Conservation (phyloP, 2,797 vertebrate species). For the Glyptemys insculpta region DNA sequence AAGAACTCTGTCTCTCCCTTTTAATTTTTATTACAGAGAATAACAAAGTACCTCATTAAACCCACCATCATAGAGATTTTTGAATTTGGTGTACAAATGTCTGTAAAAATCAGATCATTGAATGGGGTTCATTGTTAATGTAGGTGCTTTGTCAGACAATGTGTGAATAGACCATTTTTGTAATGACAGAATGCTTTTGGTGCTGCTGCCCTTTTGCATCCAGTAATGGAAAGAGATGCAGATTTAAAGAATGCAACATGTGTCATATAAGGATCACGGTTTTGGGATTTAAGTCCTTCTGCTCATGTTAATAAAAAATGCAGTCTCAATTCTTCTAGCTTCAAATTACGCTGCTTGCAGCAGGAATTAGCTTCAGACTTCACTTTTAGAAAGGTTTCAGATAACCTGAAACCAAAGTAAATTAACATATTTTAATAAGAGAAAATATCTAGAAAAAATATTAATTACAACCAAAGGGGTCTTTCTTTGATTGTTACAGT, state of each 20-base stretch:
- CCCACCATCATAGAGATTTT: slow-evolving; percentile 47
- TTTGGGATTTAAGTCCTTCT: slow-evolving; percentile 46
- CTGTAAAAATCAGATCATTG: slow-evolving; percentile 61
- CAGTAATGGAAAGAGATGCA: not conserved
- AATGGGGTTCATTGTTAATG: slow-evolving; percentile 48
- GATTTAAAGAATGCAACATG: slow-evolving; percentile 14
- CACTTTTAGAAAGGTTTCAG: slow-evolving; percentile 60
- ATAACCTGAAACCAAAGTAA: slow-evolving; percentile 68
- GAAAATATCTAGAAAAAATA: slow-evolving; percentile 58
- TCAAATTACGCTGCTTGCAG: slow-evolving; percentile 52
- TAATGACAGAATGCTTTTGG: not conserved
- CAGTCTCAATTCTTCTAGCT: slow-evolving; percentile 43
- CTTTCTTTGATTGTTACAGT: slow-evolving; percentile 61
- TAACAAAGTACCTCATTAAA: slow-evolving; percentile 80
- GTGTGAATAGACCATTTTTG: slow-evolving; percentile 16
- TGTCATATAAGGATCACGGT: slow-evolving; percentile 37
- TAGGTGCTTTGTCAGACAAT: slow-evolving; percentile 44
- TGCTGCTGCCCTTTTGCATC: slow-evolving; percentile 7
- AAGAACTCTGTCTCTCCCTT: slow-evolving; percentile 74
- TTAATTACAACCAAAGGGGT: slow-evolving; percentile 65
- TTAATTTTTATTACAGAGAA: slow-evolving; percentile 75
- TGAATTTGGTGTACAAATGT: slow-evolving; percentile 46
- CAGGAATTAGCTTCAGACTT: slow-evolving; percentile 53
- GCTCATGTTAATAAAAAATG: slow-evolving; percentile 50
- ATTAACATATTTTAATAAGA: slow-evolving; percentile 75